These are phyloP conservation scores for Patiria pectinifera DNA, from an alignment of 53 echinoderm and acorn worm species.

Conservation along the genomic window DNA sequence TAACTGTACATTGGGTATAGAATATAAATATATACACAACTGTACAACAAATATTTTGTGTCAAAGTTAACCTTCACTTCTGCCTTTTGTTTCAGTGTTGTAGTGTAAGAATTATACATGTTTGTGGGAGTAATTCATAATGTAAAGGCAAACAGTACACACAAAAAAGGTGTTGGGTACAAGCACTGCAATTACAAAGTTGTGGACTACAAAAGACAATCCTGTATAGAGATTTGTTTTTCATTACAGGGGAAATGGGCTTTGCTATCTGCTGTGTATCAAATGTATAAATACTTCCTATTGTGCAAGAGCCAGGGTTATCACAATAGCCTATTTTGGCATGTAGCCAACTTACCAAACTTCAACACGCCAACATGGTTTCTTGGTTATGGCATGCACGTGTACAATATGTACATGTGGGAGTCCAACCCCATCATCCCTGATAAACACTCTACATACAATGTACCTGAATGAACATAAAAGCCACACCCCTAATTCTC, in stretches of 20 bases:
- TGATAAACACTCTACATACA: no score
- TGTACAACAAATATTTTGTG: conserved; percentile 7
- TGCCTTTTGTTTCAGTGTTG: not conserved
- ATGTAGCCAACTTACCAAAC: not conserved
- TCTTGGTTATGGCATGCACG: not conserved
- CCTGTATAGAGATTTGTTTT: no score
- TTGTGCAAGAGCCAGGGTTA: conserved; percentile 10
- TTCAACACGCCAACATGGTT: not conserved
- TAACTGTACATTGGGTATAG: conserved; percentile 4
- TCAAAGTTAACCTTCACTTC: not conserved
- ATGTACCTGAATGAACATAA: no score
- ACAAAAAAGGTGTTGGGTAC: no score
- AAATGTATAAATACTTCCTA: conserved; percentile 26
- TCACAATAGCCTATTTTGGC: not conserved
- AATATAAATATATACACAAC: not conserved
- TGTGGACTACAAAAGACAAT: not conserved
- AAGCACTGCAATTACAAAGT: no score
- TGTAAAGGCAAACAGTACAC: not conserved
- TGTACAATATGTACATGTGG: not conserved
- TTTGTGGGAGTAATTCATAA: not conserved
- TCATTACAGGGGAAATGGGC: not conserved
- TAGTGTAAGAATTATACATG: no score
- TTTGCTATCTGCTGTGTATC: conserved; percentile 21
- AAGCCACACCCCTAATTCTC: no score
- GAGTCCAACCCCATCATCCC: not conserved